A percentile compares a stretch with the other conserved stretches of the same genome.
These are phyloP conservation scores for Fistularia tabacaria DNA, from an alignment of 2,797 vertebrate genomes.

Conservation along the genomic window DNA sequence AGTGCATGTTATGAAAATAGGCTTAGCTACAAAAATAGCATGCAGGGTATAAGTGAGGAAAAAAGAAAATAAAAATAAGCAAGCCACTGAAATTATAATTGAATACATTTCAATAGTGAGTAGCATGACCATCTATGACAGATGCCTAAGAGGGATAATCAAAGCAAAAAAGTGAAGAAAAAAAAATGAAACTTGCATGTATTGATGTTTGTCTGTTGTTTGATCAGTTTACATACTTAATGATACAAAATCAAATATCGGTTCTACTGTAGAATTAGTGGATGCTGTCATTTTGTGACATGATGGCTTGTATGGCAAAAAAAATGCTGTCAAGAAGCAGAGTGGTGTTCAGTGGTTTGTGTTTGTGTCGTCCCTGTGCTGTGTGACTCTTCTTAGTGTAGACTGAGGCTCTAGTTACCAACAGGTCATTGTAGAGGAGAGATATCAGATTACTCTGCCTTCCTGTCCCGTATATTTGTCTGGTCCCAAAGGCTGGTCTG, in stretches of 20 bases:
- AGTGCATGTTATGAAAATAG: slow-evolving; percentile 81
- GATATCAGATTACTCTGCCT: not conserved
- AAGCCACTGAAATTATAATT: slow-evolving; percentile 83
- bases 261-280: slow-evolving; percentile 87
- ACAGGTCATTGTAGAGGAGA: slow-evolving; percentile 66
- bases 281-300: slow-evolving; percentile 85
- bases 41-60: slow-evolving; percentile 5
- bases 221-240: slow-evolving; percentile 86
- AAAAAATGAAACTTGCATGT: slow-evolving; percentile 91
- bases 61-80: slow-evolving; percentile 65
- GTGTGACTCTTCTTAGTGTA: slow-evolving; percentile 88
- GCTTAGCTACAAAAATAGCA: slow-evolving; percentile 74
- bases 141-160: slow-evolving; percentile 53
- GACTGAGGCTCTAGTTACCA: slow-evolving; percentile 81
- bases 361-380: slow-evolving; percentile 66
- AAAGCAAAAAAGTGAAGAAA: slow-evolving; percentile 41
- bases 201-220: slow-evolving; percentile 87
- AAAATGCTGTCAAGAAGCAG: slow-evolving; percentile 67
- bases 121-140: slow-evolving; percentile 89
- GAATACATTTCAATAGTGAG: slow-evolving; percentile 73
- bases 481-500: slow-evolving; percentile 34
- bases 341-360: slow-evolving; percentile 90
- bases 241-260: slow-evolving; percentile 82
- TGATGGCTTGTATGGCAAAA: slow-evolving; percentile 80
- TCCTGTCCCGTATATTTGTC: slow-evolving; percentile 24